Percentiles rank a stretch among this genome's conserved stretches.
Evolutionary conservation across 2,797 vertebrate species (phyloP).

Genomic region (Lateolabrax maculatus): DNA sequence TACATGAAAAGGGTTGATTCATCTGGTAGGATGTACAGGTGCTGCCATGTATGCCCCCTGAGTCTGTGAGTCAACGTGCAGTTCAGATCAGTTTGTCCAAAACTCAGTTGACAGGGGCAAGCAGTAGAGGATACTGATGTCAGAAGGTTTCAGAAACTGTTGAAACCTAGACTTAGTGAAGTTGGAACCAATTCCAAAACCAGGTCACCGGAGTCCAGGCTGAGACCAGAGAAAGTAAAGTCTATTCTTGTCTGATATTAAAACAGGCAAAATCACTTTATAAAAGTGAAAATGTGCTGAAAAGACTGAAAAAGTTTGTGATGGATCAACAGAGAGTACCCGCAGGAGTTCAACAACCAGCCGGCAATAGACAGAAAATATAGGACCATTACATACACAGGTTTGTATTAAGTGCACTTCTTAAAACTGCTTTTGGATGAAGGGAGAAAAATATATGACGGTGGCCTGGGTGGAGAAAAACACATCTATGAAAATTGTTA

Average conservation of each 20-base stretch:
- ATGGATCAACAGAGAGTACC: conserved; percentile 8
- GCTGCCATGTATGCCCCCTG: conserved; percentile 6
- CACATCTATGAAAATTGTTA: conserved; percentile 30
- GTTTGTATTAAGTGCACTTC: conserved; percentile 46
- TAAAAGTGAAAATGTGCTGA: conserved; percentile 40
- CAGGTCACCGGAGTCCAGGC: conserved; percentile 10
- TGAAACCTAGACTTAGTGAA: conserved; percentile 18
- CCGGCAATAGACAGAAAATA: not conserved
- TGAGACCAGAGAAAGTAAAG: conserved; percentile 17
- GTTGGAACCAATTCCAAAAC: conserved; percentile 2
- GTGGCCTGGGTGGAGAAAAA: conserved; percentile 9
- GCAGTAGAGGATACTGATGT: not conserved
- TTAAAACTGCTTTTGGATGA: conserved; percentile 13
- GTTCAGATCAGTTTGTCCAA: conserved; percentile 29
- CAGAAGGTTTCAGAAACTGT: conserved; percentile 1
- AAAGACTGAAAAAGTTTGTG: conserved; percentile 5
- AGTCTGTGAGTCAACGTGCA: not conserved
- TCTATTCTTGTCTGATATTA: conserved; percentile 1
- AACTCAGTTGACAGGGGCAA: not conserved
- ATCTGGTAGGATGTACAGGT: conserved; percentile 27
- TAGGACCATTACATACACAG: conserved; percentile 11
- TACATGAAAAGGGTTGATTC: conserved; percentile 47
- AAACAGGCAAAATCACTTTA: conserved; percentile 26
- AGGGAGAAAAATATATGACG: conserved; percentile 9
- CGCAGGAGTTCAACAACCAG: conserved; percentile 2